phyloP scores from a whole-genome alignment of 2,888 invertebrate genomes.

The Polymixis lichenea region DNA sequence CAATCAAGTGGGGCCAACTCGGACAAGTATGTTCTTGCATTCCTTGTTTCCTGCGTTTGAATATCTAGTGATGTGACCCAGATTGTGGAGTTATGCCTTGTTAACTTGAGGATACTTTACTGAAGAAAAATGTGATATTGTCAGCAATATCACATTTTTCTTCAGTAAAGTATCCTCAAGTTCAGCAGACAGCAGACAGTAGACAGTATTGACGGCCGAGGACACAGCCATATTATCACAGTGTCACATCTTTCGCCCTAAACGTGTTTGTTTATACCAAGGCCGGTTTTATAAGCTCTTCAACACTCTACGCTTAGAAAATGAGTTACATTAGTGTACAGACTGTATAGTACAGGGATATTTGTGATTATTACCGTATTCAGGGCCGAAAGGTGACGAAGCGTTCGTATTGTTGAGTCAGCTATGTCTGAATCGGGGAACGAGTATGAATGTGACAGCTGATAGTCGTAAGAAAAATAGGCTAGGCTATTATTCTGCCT shows the following conservation, averaged over 20 bases:
- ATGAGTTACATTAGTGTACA: slow-evolving; percentile 3
- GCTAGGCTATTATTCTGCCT: slow-evolving; percentile 3
- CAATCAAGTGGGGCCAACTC: neutral
- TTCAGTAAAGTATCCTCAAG: neutral
- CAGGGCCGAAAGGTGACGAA: slow-evolving; percentile 50
- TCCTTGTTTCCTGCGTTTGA: neutral
- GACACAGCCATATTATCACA: slow-evolving; percentile 41
- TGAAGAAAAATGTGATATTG: no score
- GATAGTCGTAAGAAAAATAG: slow-evolving; percentile 1
- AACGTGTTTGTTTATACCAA: slow-evolving; percentile 49
- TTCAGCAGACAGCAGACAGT: slow-evolving; percentile 16
- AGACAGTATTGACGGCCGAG: slow-evolving; percentile 30
- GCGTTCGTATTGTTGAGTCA: slow-evolving; percentile 35
- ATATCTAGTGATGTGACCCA: neutral
- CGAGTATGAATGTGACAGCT: slow-evolving; percentile 15
- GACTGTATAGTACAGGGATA: neutral
- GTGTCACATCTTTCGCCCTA: slow-evolving; percentile 31
- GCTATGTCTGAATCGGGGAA: neutral
- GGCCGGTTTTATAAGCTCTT: slow-evolving; percentile 32
- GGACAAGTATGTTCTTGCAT: neutral
- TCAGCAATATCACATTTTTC: neutral
- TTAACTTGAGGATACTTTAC: no score
- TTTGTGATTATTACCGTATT: slow-evolving; percentile 31
- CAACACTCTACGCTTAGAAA: slow-evolving; percentile 12
- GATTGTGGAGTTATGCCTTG: neutral